Base-by-base conservation (phyloP, 2,797 vertebrate species). In the Vireo griseus region DNA sequence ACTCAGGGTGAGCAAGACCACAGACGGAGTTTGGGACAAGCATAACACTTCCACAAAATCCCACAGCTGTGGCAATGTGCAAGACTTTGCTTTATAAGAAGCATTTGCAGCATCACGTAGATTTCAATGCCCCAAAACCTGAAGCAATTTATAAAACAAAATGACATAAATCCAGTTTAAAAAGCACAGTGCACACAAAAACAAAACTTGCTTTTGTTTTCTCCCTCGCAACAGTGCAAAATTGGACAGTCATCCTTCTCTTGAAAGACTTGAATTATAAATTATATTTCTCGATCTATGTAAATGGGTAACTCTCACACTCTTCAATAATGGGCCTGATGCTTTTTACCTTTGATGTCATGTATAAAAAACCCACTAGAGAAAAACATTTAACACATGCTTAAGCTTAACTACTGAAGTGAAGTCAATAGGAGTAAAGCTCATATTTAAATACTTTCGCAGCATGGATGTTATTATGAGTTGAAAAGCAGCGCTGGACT, bases 261-360 rank as follows among this genome's bases (percentile, higher is more conserved):
- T 77, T 68, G 87, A 74, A 95, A 88, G 52, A 80, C 61, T 40
- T 92, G 89, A 75, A 86, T 92, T 88, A 94, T 51, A 90, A 91
- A 91, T 88, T 25, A 80, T 48, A 39, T 89, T 94, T 85, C 87
- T 82, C 80, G 61, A 86, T 90, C 42, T 91, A 57, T 71, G 29
- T 59, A 88, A 91, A 88, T 68, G 13, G 29, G 45, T 66, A 71
- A 78, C 80, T 80, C 81, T 83, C 35, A 52, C 52, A 58, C 44
- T 33, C 61, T 57, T 8, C 2, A 65, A 47, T 26, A 74, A 63
- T 26, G 31, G 62, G 35, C 25, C 68, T 90, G 68, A 50, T 58
- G 72, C 54, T 74, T 82, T 77, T 86, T 90, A 69, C 81, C 48
- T 86, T 63, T 51, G 75, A 83, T 12, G 13, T 77, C 26, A 4